These are phyloP conservation scores for Acrobeloides nanus DNA, from an alignment of 2,888 invertebrate genomes.

Conservation along the genomic window DNA sequence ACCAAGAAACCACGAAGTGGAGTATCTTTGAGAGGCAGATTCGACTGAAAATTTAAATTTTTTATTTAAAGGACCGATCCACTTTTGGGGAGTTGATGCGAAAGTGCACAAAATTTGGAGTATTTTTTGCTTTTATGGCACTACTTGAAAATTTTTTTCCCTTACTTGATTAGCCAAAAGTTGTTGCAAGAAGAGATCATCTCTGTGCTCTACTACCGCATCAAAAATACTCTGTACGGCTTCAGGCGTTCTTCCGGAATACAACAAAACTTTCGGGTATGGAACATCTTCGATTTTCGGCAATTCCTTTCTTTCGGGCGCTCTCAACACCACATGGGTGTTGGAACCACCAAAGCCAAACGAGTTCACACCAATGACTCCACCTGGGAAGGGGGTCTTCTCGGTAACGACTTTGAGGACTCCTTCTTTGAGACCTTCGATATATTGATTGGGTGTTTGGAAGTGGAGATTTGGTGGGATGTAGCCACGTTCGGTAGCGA, in stretches of 20 bases:
- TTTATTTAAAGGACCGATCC: no score
- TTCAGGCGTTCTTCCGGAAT: slow-evolving; percentile 71
- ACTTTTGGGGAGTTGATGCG: no score
- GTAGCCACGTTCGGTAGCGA: slow-evolving; percentile 81
- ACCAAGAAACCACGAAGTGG: slow-evolving; percentile 74
- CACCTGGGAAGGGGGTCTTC: slow-evolving; percentile 77
- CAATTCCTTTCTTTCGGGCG: slow-evolving; percentile 52
- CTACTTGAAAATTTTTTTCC: neutral
- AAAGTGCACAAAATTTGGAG: no score
- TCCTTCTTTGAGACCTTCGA: slow-evolving; percentile 82
- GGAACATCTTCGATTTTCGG: slow-evolving; percentile 29
- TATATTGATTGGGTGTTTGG: slow-evolving; percentile 75
- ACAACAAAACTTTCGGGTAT: slow-evolving; percentile 42
- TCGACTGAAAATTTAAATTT: slow-evolving; percentile 28
- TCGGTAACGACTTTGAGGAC: slow-evolving; percentile 79
- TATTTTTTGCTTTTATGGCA: no score
- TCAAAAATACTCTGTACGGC: slow-evolving; percentile 51
- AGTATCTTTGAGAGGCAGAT: slow-evolving; percentile 65
- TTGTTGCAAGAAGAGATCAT: slow-evolving; percentile 39
- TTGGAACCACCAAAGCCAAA: slow-evolving; percentile 96
- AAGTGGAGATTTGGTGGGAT: slow-evolving; percentile 89
- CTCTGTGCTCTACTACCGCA: slow-evolving; percentile 31
- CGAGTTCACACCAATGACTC: slow-evolving; percentile 80
- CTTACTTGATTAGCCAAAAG: slow-evolving; percentile 38
- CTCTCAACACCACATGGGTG: slow-evolving; percentile 78